phyloP scores from a whole-genome alignment of 2,797 vertebrate species.

The Anguilla obscura region DNA sequence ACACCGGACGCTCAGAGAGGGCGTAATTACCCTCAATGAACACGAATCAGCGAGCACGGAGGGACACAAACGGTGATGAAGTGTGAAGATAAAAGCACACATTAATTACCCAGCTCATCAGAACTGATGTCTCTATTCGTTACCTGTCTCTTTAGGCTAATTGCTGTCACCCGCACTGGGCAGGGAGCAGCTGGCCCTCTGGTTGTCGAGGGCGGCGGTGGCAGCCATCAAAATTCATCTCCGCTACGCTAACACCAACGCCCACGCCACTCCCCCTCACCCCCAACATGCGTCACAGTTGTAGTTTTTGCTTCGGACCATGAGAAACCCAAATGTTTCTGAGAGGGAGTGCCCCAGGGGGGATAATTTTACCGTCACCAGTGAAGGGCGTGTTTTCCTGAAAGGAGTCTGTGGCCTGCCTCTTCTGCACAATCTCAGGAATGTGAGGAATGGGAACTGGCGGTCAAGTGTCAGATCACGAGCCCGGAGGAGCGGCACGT shows the following conservation, averaged over 20 bases:
- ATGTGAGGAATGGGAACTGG: slow-evolving; percentile 66
- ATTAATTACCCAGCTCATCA: slow-evolving; percentile 60
- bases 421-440: slow-evolving; percentile 57
- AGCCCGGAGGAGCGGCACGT: slow-evolving; percentile 54
- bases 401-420: slow-evolving; percentile 48
- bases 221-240: not conserved
- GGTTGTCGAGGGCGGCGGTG: slow-evolving; percentile 44
- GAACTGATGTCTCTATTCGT: slow-evolving; percentile 59
- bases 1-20: not conserved
- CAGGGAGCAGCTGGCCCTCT: slow-evolving; percentile 53
- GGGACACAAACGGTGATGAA: slow-evolving; percentile 37
- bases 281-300: not conserved
- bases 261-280: slow-evolving; percentile 11
- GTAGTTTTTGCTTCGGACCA: slow-evolving; percentile 7
- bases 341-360: not conserved
- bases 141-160: slow-evolving; percentile 58
- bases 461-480: slow-evolving; percentile 67
- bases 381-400: slow-evolving; percentile 34
- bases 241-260: not conserved
- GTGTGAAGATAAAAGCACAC: slow-evolving; percentile 54
- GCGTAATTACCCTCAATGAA: slow-evolving; percentile 35
- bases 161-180: slow-evolving; percentile 48
- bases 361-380: slow-evolving; percentile 27
- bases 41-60: slow-evolving; percentile 30
- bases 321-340: slow-evolving; percentile 14